Evolutionary conservation across 2,797 vertebrate species (phyloP).

Genomic region (Sandelia bainsii): DNA sequence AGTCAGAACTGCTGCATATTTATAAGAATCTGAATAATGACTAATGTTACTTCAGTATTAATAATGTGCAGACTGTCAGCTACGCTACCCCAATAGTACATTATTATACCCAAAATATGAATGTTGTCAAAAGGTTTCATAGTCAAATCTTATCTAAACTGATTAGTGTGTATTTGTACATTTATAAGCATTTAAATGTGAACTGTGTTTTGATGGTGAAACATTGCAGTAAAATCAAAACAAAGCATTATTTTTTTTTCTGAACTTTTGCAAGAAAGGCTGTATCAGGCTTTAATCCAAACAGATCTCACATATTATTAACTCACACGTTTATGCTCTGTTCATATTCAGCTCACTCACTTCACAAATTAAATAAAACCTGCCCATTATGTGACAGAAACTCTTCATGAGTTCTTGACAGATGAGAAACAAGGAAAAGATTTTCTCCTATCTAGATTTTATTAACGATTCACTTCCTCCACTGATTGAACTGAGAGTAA

Average conservation of each 20-base stretch:
- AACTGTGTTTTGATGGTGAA: not conserved
- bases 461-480: constrained; percentile 11
- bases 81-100: too few relatives aligned
- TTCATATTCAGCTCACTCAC: constrained; percentile 6
- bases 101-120: not conserved
- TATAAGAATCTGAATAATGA: too few relatives aligned
- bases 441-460: constrained; percentile 23
- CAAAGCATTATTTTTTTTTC: not conserved
- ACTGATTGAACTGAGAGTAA: constrained; percentile 52
- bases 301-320: constrained; percentile 13
- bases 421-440: constrained; percentile 21
- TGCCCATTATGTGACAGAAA: constrained; percentile 19
- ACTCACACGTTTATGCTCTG: not conserved
- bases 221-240: not conserved
- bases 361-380: constrained; percentile 38
- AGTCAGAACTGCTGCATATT: too few relatives aligned
- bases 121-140: not conserved
- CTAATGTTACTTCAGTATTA: too few relatives aligned
- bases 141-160: not conserved
- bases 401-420: constrained; percentile 19
- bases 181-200: too few relatives aligned
- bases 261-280: not conserved
- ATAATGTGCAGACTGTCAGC: not conserved
- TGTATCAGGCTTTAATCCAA: constrained; percentile 2
- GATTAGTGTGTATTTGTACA: not conserved